phyloP scores from a whole-genome alignment of 2,888 invertebrate genomes.

The Phortica magna region DNA sequence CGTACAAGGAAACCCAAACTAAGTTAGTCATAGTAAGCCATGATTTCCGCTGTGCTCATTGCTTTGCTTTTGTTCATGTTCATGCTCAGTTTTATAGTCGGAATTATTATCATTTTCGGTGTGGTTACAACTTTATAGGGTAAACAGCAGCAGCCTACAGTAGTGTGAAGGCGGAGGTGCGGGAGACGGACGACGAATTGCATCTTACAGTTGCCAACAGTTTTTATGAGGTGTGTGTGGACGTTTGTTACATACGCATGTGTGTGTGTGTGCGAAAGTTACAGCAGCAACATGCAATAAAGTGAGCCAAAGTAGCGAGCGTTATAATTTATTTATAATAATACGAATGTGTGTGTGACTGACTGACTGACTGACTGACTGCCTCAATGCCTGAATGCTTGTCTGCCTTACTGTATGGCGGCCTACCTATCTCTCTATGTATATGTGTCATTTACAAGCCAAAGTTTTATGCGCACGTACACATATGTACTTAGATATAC shows the following conservation, averaged over 20 bases:
- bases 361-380: not conserved
- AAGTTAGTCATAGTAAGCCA: conserved; percentile 23
- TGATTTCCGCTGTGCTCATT: conserved; percentile 2
- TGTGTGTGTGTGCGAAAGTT: conserved; percentile 54
- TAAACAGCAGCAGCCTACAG: not conserved
- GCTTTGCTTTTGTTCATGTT: conserved; percentile 50
- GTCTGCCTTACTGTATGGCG: no score
- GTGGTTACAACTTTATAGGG: conserved; percentile 20
- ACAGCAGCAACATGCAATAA: conserved; percentile 67
- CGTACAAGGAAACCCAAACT: not conserved
- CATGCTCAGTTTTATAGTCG: conserved; percentile 53
- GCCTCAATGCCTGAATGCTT: no score
- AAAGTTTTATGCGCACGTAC: conserved; percentile 45
- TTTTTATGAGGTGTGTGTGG: conserved; percentile 2
- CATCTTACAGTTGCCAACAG: not conserved
- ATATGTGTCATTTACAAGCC: conserved; percentile 24
- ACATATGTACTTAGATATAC: not conserved
- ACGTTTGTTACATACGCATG: conserved; percentile 8
- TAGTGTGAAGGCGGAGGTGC: not conserved
- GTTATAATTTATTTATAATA: conserved; percentile 72
- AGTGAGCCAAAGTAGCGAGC: conserved; percentile 63
- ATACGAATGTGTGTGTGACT: conserved; percentile 48
- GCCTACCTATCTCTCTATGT: not conserved
- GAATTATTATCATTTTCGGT: conserved; percentile 63
- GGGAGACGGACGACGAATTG: not conserved